A percentile compares a stretch with the other conserved stretches of the same genome.
phyloP scores from a whole-genome alignment of 2,113 vertebrate species.

The Speoplatyrhinus poulsoni region DNA sequence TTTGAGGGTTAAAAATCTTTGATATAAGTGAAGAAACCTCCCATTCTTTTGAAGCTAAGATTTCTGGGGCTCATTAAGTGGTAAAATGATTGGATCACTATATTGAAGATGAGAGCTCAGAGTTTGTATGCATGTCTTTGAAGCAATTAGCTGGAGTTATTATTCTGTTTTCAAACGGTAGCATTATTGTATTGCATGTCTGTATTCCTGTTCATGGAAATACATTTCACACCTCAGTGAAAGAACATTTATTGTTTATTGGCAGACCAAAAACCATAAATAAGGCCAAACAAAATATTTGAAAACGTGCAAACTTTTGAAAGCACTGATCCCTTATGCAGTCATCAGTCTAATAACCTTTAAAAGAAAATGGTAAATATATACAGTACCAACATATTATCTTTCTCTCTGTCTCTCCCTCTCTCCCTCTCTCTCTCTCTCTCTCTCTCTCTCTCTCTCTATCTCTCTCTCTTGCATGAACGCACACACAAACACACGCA shows the following conservation, averaged over 20 bases:
- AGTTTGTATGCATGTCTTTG: background rate
- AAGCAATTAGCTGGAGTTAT: background rate
- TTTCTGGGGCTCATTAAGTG: slow-evolving; percentile 40
- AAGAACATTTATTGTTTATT: no score
- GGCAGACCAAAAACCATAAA: no score
- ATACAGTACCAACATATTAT: no score
- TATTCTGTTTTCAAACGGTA: slow-evolving; percentile 1
- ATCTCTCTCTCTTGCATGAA: no score
- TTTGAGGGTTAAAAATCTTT: slow-evolving; percentile 31
- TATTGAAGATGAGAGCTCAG: slow-evolving; percentile 1
- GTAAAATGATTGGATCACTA: slow-evolving; percentile 36
- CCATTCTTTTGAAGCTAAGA: slow-evolving; percentile 21
- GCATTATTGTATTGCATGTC: background rate
- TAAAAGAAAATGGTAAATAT: no score
- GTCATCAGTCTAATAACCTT: no score
- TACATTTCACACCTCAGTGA: background rate
- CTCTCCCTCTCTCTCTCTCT: no score
- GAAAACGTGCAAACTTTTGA: no score
- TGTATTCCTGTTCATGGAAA: background rate
- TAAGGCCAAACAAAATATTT: no score
- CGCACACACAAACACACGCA: slow-evolving; percentile 11
- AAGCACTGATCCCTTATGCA: no score
- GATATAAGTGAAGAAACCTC: slow-evolving; percentile 25
- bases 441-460: no score
- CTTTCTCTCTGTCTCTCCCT: no score